Conservation (phyloP, 2,797 vertebrate species). For the Neomorphus geoffroyi region DNA sequence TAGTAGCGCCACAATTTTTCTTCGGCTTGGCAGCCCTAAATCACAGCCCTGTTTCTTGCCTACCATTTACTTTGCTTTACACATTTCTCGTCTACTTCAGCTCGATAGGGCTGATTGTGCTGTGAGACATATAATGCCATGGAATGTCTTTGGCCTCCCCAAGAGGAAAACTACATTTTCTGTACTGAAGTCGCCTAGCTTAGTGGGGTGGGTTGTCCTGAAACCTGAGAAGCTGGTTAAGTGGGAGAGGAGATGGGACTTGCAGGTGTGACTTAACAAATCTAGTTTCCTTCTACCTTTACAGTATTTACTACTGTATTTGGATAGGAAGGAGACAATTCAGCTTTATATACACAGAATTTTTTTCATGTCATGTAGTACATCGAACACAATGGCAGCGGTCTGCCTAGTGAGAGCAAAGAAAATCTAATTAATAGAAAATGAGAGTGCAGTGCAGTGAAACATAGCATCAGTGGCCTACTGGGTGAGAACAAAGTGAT, state of each 20-base stretch:
- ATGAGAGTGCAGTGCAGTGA: background rate
- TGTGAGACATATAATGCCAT: background rate
- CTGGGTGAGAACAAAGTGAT: background rate
- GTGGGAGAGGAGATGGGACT: background rate
- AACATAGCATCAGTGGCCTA: background rate
- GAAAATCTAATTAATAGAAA: background rate
- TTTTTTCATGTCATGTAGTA: background rate
- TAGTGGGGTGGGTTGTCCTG: background rate
- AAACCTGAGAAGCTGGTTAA: background rate
- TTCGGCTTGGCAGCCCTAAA: background rate
- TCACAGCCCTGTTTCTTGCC: background rate
- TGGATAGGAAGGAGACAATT: background rate
- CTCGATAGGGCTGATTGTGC: background rate
- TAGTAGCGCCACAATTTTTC: background rate
- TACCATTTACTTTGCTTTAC: background rate
- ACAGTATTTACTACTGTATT: background rate
- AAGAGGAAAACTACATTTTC: background rate
- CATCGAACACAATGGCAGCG: background rate
- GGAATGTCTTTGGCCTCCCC: background rate
- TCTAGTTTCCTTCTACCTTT: background rate
- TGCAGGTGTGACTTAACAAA: background rate
- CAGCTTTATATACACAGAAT: background rate
- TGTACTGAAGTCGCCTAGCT: background rate
- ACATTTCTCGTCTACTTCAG: background rate
- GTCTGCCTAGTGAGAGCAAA: background rate